These are phyloP conservation scores for Scomberomorus guttatus DNA, from an alignment of 2,797 vertebrate genomes.

Conservation along the genomic window DNA sequence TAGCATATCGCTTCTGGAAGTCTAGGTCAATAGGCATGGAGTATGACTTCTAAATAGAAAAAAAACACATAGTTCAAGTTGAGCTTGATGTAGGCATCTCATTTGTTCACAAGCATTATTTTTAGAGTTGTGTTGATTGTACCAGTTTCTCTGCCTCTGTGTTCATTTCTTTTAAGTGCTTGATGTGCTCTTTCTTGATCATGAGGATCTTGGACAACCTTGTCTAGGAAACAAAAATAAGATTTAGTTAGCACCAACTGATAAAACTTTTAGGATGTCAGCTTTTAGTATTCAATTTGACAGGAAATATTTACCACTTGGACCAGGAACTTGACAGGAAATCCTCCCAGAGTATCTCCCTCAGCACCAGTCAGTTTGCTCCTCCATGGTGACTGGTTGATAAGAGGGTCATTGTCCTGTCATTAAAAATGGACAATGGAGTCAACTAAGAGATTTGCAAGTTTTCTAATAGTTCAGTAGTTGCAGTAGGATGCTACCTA, in stretches of 20 bases:
- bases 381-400: conserved; percentile 95
- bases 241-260: background rate
- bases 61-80: conserved; percentile 4
- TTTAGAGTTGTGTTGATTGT: conserved; percentile 38
- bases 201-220: conserved; percentile 98
- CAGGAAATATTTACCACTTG: conserved; percentile 92
- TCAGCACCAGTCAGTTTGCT: conserved; percentile 93
- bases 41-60: conserved; percentile 92
- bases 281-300: conserved; percentile 3
- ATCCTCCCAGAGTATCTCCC: conserved; percentile 95
- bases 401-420: conserved; percentile 94
- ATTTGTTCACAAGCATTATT: background rate
- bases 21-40: conserved; percentile 94
- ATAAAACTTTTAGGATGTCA: background rate
- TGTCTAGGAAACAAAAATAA: conserved; percentile 84
- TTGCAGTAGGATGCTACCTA: background rate
- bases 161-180: conserved; percentile 98
- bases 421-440: conserved; percentile 24
- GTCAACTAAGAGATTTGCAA: background rate
- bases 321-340: conserved; percentile 98
- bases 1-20: conserved; percentile 97
- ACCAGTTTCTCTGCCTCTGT: conserved; percentile 99
- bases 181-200: conserved; percentile 99
- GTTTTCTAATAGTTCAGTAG: background rate
- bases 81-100: background rate